Evolutionary conservation across 2,113 vertebrate species (phyloP).

Genomic region (Smithornis capensis): DNA sequence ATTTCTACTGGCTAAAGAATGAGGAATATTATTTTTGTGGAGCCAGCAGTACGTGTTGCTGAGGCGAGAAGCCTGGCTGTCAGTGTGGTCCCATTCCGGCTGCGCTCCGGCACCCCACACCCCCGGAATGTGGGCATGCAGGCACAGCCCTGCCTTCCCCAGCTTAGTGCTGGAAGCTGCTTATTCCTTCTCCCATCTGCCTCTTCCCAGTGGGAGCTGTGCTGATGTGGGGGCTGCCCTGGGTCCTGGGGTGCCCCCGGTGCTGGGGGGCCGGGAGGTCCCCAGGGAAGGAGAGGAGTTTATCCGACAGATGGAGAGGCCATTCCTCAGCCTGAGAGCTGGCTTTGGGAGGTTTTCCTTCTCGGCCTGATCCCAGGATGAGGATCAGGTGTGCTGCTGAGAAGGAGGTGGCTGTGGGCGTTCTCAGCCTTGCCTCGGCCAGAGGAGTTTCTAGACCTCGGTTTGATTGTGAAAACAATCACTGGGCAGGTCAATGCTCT

Average conservation of each 20-base stretch:
- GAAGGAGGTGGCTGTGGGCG: background rate
- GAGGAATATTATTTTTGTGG: background rate
- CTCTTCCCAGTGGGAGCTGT: fast-evolving
- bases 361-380: fast-evolving
- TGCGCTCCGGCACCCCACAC: background rate
- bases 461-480: background rate
- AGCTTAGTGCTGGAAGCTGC: background rate
- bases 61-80: background rate
- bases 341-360: background rate
- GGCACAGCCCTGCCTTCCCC: background rate
- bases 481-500: slow-evolving; percentile 2
- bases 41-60: background rate
- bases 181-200: slow-evolving; percentile 23
- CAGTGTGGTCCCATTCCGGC: background rate
- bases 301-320: background rate
- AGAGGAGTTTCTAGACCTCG: background rate
- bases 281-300: background rate
- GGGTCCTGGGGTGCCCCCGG: background rate
- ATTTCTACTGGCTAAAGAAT: background rate
- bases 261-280: background rate
- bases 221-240: background rate
- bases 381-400: fast-evolving
- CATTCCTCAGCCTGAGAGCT: background rate
- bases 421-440: background rate
- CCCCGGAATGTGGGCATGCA: background rate